Percentiles rank a stretch among this genome's conserved stretches.
These are phyloP conservation scores for Macropus fuliginosus DNA, from an alignment of 2,797 vertebrate genomes.

Conservation along the genomic window DNA sequence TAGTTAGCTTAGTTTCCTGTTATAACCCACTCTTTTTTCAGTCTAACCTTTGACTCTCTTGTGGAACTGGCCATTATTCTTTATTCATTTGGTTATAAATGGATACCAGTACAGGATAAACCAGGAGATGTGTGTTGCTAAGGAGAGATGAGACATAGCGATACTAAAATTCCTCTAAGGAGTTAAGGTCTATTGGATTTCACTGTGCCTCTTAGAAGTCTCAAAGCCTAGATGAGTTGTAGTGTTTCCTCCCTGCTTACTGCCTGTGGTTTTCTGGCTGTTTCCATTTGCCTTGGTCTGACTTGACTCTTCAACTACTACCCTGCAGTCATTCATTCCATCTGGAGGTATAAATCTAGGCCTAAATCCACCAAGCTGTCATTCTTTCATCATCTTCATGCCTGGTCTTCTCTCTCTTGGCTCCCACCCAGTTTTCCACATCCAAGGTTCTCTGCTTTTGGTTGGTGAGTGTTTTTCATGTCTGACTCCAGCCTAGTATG, in stretches of 20 bases:
- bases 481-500: neutral
- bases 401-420: neutral
- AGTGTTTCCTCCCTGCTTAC: neutral
- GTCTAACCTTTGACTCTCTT: neutral
- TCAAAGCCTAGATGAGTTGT: slow-evolving; percentile 4
- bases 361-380: neutral
- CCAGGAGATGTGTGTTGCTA: neutral
- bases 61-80: neutral
- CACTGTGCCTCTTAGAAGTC: neutral
- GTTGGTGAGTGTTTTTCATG: neutral
- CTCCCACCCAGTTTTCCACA: neutral
- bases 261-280: neutral
- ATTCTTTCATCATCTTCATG: neutral
- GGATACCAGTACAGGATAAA: neutral
- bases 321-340: neutral
- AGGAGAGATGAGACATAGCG: neutral
- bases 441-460: neutral
- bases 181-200: neutral
- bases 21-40: neutral
- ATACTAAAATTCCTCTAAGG: neutral
- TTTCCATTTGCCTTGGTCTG: neutral
- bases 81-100: neutral
- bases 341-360: neutral
- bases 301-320: neutral
- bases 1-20: neutral